A percentile compares a stretch with the other conserved stretches of the same genome.
phyloP scores from a whole-genome alignment of 2,888 invertebrate genomes.

The Mimachlamys varia region DNA sequence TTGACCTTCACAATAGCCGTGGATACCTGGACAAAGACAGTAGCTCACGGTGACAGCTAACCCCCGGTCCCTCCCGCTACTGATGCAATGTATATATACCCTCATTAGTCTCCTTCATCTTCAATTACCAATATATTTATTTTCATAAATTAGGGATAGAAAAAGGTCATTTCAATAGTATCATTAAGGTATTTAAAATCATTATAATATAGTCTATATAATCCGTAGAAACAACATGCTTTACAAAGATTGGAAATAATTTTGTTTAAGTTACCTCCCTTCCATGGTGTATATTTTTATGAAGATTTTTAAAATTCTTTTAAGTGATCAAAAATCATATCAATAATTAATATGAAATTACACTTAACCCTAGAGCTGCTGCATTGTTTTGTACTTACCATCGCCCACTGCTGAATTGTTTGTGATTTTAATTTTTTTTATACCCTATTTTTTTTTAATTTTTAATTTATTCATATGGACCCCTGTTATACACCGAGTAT shows the following conservation, averaged over 20 bases:
- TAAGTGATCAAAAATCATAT: background rate
- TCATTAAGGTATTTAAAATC: background rate
- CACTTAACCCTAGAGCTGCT: too few species aligned
- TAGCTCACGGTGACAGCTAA: slow-evolving; percentile 6
- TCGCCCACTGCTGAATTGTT: too few species aligned
- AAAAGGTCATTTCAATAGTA: background rate
- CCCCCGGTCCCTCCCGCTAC: background rate
- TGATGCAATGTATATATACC: background rate
- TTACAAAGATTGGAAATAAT: background rate
- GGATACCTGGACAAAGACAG: slow-evolving; percentile 11
- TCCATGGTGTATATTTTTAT: background rate
- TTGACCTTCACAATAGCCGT: slow-evolving; percentile 66
- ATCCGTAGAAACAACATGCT: background rate
- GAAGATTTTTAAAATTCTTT: background rate
- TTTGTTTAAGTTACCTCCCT: background rate
- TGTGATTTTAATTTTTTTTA: too few species aligned
- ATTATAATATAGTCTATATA: background rate
- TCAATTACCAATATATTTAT: background rate
- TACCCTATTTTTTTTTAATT: too few species aligned
- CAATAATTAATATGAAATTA: background rate
- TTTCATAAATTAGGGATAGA: background rate
- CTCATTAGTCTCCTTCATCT: background rate
- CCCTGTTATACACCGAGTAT: too few species aligned
- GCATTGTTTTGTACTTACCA: too few species aligned
- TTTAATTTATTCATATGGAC: too few species aligned